Evolutionary conservation across 2,797 vertebrate genomes (phyloP).

Genomic region (Pseudochirops corinnae): DNA sequence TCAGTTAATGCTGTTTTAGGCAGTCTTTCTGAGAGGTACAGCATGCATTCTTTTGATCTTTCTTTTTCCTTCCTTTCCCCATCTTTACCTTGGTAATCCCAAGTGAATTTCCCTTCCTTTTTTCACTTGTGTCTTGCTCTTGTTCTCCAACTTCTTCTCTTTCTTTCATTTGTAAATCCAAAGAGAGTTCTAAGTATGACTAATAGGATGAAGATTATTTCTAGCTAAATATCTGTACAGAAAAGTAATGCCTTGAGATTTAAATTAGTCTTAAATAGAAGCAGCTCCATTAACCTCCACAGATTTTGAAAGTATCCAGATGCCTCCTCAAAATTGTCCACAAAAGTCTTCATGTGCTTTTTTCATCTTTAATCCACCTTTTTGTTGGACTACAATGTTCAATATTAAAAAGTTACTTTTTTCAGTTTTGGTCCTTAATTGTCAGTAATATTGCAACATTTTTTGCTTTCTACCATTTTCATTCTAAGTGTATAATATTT

Average conservation of each 20-base stretch:
- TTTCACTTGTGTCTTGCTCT: not conserved
- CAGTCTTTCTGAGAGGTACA: not conserved
- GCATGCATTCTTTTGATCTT: not conserved
- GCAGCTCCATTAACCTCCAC: not conserved
- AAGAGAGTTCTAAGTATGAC: not conserved
- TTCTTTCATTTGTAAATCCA: not conserved
- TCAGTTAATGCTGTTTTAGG: not conserved
- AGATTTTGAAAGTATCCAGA: not conserved
- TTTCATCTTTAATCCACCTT: conserved; percentile 7
- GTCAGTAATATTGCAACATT: not conserved
- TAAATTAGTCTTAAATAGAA: conserved; percentile 9
- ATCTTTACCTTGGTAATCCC: conserved; percentile 15
- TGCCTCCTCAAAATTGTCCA: conserved; percentile 24
- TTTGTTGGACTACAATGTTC: conserved; percentile 1
- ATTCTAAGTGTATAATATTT: not conserved
- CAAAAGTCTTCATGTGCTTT: conserved; percentile 6
- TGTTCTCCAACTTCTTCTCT: not conserved
- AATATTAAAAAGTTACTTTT: not conserved
- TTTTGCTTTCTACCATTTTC: not conserved
- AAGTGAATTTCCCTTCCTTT: conserved; percentile 25
- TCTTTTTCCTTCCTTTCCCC: not conserved
- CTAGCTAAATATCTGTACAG: conserved; percentile 4
- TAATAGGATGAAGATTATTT: not conserved
- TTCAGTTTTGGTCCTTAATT: conserved; percentile 26
- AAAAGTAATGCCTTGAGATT: conserved; percentile 34